These are phyloP conservation scores for Amphilophus citrinellus DNA, from an alignment of 2,113 vertebrate species.

Conservation along the genomic window DNA sequence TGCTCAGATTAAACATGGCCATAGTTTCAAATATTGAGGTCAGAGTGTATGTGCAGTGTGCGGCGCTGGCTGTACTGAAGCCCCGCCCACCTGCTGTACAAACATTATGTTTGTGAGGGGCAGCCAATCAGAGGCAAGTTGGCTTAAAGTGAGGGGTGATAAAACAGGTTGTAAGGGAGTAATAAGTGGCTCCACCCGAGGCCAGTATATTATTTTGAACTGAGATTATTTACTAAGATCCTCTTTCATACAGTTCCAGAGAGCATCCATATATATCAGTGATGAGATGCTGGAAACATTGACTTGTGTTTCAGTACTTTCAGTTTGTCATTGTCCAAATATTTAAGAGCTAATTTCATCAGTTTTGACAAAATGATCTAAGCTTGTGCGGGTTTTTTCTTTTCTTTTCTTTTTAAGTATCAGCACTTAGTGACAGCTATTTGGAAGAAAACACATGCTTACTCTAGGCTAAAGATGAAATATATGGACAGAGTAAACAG, in stretches of 20 bases:
- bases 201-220: neutral
- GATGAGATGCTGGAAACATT: neutral
- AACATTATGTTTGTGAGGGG: neutral
- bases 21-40: too few relatives aligned
- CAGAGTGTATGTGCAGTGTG: too few relatives aligned
- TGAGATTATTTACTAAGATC: neutral
- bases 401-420: neutral
- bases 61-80: neutral
- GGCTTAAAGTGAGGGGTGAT: neutral
- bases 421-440: neutral
- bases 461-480: constrained; percentile 5
- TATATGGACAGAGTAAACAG: neutral
- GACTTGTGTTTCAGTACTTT: constrained; percentile 2
- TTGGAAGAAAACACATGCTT: neutral
- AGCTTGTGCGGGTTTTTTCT: neutral
- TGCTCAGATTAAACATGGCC: too few relatives aligned
- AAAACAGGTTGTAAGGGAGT: neutral
- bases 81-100: neutral
- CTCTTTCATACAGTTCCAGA: neutral
- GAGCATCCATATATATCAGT: neutral
- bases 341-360: constrained; percentile 4
- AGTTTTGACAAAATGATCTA: neutral
- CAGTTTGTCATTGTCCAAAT: constrained; percentile 15
- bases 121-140: neutral
- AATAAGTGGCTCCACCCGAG: neutral